Evolutionary conservation across 2,113 vertebrate species (phyloP), one percentile per base, ranked within the genome.

Genomic region (Pionites leucogaster): DNA sequence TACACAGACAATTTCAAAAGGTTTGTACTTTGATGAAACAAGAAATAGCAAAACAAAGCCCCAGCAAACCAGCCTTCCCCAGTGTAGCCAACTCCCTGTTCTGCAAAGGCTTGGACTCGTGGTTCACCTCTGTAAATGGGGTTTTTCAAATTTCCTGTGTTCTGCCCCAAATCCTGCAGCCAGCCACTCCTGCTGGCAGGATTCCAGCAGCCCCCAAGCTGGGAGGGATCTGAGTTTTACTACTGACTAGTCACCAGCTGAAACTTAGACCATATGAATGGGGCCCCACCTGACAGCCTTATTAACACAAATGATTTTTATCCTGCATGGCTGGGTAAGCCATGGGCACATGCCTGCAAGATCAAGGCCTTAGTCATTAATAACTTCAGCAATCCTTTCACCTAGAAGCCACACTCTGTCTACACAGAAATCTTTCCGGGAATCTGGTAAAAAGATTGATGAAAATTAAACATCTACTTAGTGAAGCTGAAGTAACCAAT

Each of bases 391-490:
- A 96, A 86, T 92, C 3, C 1, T 95, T 97, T 97, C 95, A 97
- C 77, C 90, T 94, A 96, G 82, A 89, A 87, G 96, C 94, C 85
- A 93, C 41, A 37, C 60, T 91, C 93, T 80, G 91, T 96, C 94
- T 94, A 82, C 84, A 81, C 37, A 92, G 94, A 96, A 86, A 95
- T 90, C 87, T 96, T 97, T 97, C 95, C 86, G 57, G 91, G 97
- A 97, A 97, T 94, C 90, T 96, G 93, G 95, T 93, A 63, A 92
- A 94, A 96, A 97, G 95, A 96, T 97, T 96, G 94, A 97, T 96
- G 90, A 94, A 96, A 97, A 97, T 97, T 96, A 96, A 96, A 96
- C 95, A 97, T 96, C 93, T 97, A 96, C 96, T 97, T 96, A 95
- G 93, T 96, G 90, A 94, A 97, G 95, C 95, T 93, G 94, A 97